These are phyloP conservation scores for Elymnias hypermnestra DNA, from an alignment of 1,140 invertebrate species.

Conservation along the genomic window DNA sequence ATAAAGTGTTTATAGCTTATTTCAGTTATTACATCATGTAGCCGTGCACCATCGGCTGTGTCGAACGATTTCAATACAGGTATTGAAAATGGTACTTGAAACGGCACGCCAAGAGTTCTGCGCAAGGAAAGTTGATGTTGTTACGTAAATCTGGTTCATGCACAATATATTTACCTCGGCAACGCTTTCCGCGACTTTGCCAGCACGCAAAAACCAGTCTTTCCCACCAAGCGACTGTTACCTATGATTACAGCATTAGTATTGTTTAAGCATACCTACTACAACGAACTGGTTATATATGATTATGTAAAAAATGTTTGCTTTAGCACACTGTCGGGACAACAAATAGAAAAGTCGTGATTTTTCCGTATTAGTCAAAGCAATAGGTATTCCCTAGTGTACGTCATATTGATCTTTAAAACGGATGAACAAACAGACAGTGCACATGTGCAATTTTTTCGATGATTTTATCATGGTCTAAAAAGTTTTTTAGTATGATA, in stretches of 20 bases:
- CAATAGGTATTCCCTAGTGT: no score
- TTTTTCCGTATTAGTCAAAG: no score
- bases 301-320: constrained; percentile 1
- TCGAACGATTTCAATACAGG: constrained; percentile 16
- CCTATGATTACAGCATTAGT: constrained; percentile 45
- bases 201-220: constrained; percentile 37
- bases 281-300: constrained; percentile 37
- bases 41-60: constrained; percentile 1
- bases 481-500: no score
- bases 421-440: no score
- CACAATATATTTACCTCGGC: constrained; percentile 8
- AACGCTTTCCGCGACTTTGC: constrained; percentile 39
- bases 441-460: no score
- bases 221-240: constrained; percentile 46
- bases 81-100: constrained; percentile 19
- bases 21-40: constrained; percentile 7
- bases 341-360: no score
- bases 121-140: constrained; percentile 39
- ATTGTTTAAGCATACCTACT: constrained; percentile 4
- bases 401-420: no score
- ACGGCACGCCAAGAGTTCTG: constrained; percentile 8
- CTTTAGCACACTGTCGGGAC: no score
- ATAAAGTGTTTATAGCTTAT: not conserved
- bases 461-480: no score
- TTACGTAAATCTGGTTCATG: constrained; percentile 58